Conservation (phyloP, 2,888 invertebrate genomes). For the Galerucella pusilla region DNA sequence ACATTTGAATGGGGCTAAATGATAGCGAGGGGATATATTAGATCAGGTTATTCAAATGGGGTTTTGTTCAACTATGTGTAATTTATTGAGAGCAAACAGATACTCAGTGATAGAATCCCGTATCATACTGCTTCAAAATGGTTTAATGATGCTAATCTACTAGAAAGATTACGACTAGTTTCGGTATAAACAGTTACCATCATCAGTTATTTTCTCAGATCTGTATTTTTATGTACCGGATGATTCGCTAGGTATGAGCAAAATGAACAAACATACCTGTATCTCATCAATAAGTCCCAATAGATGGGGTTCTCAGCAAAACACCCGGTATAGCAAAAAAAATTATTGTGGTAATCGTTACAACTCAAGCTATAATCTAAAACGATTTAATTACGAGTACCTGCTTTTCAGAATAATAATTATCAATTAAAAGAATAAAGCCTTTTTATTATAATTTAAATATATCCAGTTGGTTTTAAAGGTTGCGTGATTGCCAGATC, state of each 20-base stretch:
- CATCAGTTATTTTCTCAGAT: too few relatives aligned
- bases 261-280: too few relatives aligned
- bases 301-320: too few relatives aligned
- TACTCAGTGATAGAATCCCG: background rate
- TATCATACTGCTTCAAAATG: background rate
- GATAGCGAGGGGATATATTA: conserved; percentile 1
- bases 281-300: too few relatives aligned
- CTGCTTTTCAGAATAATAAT: background rate
- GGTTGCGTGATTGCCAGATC: conserved; percentile 4
- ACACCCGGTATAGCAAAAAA: too few relatives aligned
- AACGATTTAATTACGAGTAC: background rate
- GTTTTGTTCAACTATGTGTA: conserved; percentile 18
- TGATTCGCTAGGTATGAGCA: too few relatives aligned
- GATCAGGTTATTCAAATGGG: conserved; percentile 15
- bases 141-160: too few relatives aligned
- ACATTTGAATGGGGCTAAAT: conserved; percentile 6
- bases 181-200: too few relatives aligned
- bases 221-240: too few relatives aligned
- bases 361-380: background rate
- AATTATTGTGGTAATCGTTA: too few relatives aligned
- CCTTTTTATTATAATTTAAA: background rate
- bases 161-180: too few relatives aligned
- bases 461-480: background rate
- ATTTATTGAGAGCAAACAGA: conserved; percentile 15
- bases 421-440: conserved; percentile 9